Base-by-base conservation (phyloP, 1,140 invertebrate genomes). In the Cydia pomonella region DNA sequence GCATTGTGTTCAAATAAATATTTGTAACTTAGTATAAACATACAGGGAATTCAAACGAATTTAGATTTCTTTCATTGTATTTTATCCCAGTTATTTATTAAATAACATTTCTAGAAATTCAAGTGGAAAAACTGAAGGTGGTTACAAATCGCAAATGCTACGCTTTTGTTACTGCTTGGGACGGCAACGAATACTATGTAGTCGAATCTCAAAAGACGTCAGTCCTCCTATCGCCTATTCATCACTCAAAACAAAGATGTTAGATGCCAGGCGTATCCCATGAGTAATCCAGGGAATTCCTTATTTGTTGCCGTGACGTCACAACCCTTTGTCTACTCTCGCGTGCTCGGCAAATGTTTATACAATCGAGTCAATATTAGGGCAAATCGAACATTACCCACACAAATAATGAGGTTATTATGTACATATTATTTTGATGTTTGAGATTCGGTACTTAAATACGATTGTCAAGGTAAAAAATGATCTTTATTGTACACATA, bases 391-490 rank as follows among this genome's bases (percentile, higher is more conserved):
- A 77, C 25, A 59, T 50, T 53, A 18, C 16, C 5, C 18, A 59
- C 6, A 23, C 18, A 59, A 59, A 59, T 59, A 59, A 59, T 59
- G 53, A 59, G 21, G n/a, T 59, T 59, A 59, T 59, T 59, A 12
- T 59, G 21, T 18, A 23, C 47, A 50, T 50, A 50, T 50, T 50
- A 44, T 59, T 74, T 75, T 64, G 64, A 41, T 13, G 33, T 75
- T 69, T 77, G 72, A 75, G 53, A 77, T 78, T 66, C 12, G 84
- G 86, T 84, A 7, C 64, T 33, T 59, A 59, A 23, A 10, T 59
- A 29, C 29, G 23, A 29, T 66, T 66, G 64, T 6, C 33, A 66
- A 1, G 9, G 23, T 6, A 44, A 44, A 44, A 12, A 41, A 41
- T 63, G 62, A 13, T 53, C 23, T 5, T 63, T 63, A 16, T 63